Evolutionary conservation across 2,113 vertebrate genomes (phyloP).

Genomic region (Vimba vimba): DNA sequence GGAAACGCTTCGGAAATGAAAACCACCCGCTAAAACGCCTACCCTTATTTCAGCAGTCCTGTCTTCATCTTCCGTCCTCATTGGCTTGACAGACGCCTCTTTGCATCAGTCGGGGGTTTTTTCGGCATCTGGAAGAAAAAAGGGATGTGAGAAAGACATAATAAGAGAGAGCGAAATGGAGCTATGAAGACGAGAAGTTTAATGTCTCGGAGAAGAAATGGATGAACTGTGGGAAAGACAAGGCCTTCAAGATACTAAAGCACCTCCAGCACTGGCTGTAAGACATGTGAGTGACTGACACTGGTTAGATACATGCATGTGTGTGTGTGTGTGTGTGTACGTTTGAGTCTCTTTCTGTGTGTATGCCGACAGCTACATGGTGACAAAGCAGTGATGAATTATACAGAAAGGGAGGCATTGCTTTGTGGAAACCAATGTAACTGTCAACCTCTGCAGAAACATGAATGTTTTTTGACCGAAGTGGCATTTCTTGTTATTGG

Average conservation of each 20-base stretch:
- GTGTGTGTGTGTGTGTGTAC: slow-evolving; percentile 20
- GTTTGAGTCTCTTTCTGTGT: neutral
- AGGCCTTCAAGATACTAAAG: slow-evolving; percentile 51
- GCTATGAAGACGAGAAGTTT: slow-evolving; percentile 36
- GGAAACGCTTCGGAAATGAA: slow-evolving; percentile 45
- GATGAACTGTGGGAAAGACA: slow-evolving; percentile 30
- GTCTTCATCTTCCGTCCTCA: slow-evolving; percentile 37
- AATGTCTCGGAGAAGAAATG: slow-evolving; percentile 43
- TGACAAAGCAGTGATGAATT: slow-evolving; percentile 61
- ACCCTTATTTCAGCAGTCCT: neutral
- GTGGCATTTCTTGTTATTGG: slow-evolving; percentile 45
- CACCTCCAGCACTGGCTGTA: slow-evolving; percentile 56
- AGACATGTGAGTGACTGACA: slow-evolving; percentile 56
- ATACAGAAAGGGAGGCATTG: slow-evolving; percentile 60
- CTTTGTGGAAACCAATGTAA: slow-evolving; percentile 60
- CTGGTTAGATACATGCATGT: slow-evolving; percentile 47
- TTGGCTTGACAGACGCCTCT: slow-evolving; percentile 52
- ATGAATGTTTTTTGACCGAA: slow-evolving; percentile 59
- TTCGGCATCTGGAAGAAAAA: slow-evolving; percentile 45
- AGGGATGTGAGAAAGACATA: slow-evolving; percentile 29
- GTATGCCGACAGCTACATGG: slow-evolving; percentile 49
- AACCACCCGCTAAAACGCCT: slow-evolving; percentile 41
- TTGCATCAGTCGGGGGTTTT: slow-evolving; percentile 50
- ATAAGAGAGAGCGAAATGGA: neutral
- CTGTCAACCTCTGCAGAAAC: slow-evolving; percentile 59